Percentiles rank a stretch among this genome's conserved stretches.
phyloP scores from a whole-genome alignment of 2,888 invertebrate species.

The Luffia ferchaultella region DNA sequence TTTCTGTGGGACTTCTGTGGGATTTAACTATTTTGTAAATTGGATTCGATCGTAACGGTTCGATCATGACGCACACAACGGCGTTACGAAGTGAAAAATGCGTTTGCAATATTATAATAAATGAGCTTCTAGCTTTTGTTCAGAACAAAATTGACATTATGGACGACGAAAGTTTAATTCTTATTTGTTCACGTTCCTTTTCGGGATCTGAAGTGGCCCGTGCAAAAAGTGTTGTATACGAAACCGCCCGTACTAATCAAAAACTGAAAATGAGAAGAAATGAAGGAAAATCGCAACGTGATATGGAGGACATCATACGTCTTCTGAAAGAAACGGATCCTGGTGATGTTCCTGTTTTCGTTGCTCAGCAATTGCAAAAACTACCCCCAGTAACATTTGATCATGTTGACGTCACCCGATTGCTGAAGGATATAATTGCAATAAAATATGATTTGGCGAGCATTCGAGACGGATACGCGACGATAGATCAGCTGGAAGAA shows the following conservation, averaged over 20 bases:
- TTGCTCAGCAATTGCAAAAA: too few species aligned
- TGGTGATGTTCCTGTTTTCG: too few species aligned
- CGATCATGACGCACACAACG: too few species aligned
- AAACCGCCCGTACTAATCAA: neutral
- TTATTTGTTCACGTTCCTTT: too few species aligned
- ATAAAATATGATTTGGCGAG: neutral
- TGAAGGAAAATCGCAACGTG: neutral
- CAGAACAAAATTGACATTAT: slow-evolving; percentile 7
- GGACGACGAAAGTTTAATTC: slow-evolving; percentile 4
- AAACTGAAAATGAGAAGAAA: neutral
- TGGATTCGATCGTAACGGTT: too few species aligned
- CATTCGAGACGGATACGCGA: too few species aligned
- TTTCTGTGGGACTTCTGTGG: slow-evolving; percentile 14
- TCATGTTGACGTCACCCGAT: slow-evolving; percentile 12
- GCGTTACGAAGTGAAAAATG: too few species aligned
- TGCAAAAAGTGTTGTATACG: neutral
- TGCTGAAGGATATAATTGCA: slow-evolving; percentile 5
- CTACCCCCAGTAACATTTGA: too few species aligned
- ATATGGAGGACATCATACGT: slow-evolving; percentile 8
- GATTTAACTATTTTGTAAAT: too few species aligned
- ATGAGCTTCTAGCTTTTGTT: slow-evolving; percentile 12
- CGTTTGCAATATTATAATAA: slow-evolving; percentile 13
- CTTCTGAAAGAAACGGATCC: too few species aligned
- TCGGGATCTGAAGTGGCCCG: neutral
- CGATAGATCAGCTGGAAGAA: too few species aligned